Evolutionary conservation across 1,140 invertebrate species (phyloP).

Genomic region (Nasonia longicornis): DNA sequence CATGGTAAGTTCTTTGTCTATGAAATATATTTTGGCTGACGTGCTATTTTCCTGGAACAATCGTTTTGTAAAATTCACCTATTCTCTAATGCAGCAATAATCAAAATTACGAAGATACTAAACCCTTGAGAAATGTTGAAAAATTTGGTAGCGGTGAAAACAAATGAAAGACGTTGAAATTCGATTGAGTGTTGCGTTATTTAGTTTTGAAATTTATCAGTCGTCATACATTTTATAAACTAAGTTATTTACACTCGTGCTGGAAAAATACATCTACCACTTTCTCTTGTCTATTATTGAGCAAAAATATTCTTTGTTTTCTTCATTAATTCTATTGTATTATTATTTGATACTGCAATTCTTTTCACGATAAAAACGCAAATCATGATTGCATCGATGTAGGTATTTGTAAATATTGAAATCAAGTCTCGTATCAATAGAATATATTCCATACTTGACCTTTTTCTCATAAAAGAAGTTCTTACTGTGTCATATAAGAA

Average conservation of each 20-base stretch:
- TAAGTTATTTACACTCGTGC: conserved; percentile 38
- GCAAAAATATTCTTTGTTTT: conserved; percentile 34
- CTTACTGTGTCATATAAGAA: conserved; percentile 5
- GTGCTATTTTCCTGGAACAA: not conserved
- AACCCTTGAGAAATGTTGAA: not conserved
- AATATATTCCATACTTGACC: conserved; percentile 3
- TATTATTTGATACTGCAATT: conserved; percentile 22
- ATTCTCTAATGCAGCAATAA: not conserved
- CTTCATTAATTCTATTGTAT: conserved; percentile 29
- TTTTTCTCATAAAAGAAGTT: conserved; percentile 22
- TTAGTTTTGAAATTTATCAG: conserved; percentile 39
- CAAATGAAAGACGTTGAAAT: not conserved
- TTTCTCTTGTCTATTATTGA: conserved; percentile 21
- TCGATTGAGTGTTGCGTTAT: conserved; percentile 1
- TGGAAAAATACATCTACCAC: conserved; percentile 40
- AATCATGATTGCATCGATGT: conserved; percentile 27
- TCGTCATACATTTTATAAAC: conserved; percentile 29
- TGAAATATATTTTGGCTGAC: not conserved
- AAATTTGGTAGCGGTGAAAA: not conserved
- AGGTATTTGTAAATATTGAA: conserved; percentile 22
- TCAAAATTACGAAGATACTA: not conserved
- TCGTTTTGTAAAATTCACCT: not conserved
- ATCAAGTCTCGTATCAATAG: conserved; percentile 6
- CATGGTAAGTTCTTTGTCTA: not conserved
- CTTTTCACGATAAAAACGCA: conserved; percentile 14